A percentile compares a stretch with the other conserved stretches of the same genome.
phyloP scores from a whole-genome alignment of 2,888 invertebrate genomes.

The Athalia circularis region DNA sequence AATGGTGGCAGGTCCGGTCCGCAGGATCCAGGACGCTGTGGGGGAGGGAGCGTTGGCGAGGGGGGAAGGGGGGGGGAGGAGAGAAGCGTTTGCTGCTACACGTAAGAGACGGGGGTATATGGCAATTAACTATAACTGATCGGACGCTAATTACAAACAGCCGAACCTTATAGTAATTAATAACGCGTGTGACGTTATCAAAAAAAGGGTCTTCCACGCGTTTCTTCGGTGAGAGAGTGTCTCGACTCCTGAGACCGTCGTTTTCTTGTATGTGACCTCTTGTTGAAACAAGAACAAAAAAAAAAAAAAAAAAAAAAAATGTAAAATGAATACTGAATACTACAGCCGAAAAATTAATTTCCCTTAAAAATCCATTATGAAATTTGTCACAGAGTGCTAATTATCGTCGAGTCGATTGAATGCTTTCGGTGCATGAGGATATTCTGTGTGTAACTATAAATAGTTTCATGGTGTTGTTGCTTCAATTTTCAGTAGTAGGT shows the following conservation, averaged over 20 bases:
- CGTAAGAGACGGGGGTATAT: constrained; percentile 49
- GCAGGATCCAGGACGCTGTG: constrained; percentile 25
- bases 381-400: neutral
- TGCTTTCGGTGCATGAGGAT: neutral
- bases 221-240: neutral
- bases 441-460: neutral
- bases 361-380: neutral
- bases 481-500: neutral
- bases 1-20: constrained; percentile 53
- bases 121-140: constrained; percentile 68
- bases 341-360: neutral
- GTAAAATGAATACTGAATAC: too few species aligned
- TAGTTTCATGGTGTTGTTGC: neutral
- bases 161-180: constrained; percentile 66
- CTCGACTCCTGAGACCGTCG: neutral
- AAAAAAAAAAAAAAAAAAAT: neutral
- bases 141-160: constrained; percentile 68
- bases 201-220: constrained; percentile 6
- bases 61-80: too few species aligned
- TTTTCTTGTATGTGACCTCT: neutral
- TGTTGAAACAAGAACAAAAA: neutral
- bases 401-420: neutral
- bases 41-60: constrained; percentile 21
- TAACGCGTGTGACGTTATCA: constrained; percentile 67
- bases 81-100: too few species aligned